Conservation (phyloP, 1,140 invertebrate species). For the Drosophila littoralis region DNA sequence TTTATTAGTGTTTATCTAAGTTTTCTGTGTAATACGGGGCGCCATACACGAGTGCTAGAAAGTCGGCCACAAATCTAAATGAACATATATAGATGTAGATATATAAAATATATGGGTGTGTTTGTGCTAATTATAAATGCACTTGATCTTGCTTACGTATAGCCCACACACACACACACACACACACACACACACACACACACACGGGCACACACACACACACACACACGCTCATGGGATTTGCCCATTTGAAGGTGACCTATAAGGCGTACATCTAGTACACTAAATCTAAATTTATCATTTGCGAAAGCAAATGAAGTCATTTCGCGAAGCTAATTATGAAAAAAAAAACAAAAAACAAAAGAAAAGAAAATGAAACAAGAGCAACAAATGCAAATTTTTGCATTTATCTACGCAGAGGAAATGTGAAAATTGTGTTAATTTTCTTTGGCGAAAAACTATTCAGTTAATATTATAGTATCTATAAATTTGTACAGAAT, state of each 20-base stretch:
- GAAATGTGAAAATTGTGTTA: not conserved
- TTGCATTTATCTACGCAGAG: not conserved
- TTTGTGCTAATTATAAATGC: slow-evolving; percentile 56
- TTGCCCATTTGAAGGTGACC: slow-evolving; percentile 58
- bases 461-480: too few relatives aligned
- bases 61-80: slow-evolving; percentile 7
- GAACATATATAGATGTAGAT: slow-evolving; percentile 9
- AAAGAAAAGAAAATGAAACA: too few relatives aligned
- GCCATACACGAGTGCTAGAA: slow-evolving; percentile 46
- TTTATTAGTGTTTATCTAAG: slow-evolving; percentile 75
- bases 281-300: slow-evolving; percentile 15
- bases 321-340: slow-evolving; percentile 22
- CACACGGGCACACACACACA: slow-evolving; percentile 17
- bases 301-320: slow-evolving; percentile 45
- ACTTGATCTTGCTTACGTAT: slow-evolving; percentile 64
- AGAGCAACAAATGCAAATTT: not conserved
- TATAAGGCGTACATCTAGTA: slow-evolving; percentile 11
- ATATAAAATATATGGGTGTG: too few relatives aligned
- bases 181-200: too few relatives aligned
- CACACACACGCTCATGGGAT: slow-evolving; percentile 29
- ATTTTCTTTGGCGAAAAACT: not conserved
- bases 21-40: slow-evolving; percentile 58
- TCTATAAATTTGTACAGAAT: not conserved
- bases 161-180: not conserved
- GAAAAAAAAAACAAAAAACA: not conserved